A percentile compares a stretch with the other conserved stretches of the same genome.
These are phyloP conservation scores for Capitella teleta DNA, from an alignment of 1,140 invertebrate species.

Conservation along the genomic window DNA sequence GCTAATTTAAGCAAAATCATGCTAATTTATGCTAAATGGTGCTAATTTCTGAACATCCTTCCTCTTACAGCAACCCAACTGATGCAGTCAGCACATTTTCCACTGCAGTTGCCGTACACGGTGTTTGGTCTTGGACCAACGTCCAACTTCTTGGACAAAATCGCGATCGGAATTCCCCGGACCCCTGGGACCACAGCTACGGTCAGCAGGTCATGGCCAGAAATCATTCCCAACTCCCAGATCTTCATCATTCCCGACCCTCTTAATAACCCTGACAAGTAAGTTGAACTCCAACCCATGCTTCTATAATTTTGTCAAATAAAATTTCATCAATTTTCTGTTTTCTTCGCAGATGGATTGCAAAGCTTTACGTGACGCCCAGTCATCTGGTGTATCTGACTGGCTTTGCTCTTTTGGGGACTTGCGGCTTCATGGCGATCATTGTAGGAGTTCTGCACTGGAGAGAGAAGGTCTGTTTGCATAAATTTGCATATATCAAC, in stretches of 20 bases:
- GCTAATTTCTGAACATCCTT: background rate
- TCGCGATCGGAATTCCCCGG: conserved; percentile 72
- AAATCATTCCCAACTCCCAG: conserved; percentile 95
- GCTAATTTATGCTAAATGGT: conserved; percentile 5
- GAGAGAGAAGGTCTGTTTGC: conserved; percentile 61
- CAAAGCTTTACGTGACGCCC: conserved; percentile 89
- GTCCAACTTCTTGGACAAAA: conserved; percentile 89
- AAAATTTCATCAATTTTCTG: background rate
- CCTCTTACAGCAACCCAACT: conserved; percentile 55
- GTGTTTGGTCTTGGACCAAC: conserved; percentile 91
- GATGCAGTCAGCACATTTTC: conserved; percentile 81
- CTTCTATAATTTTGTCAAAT: background rate
- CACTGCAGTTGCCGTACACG: conserved; percentile 83
- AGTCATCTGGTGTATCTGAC: conserved; percentile 86
- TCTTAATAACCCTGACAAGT: conserved; percentile 55
- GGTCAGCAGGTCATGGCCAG: conserved; percentile 66
- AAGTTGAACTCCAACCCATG: conserved; percentile 4
- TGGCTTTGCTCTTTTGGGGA: conserved; percentile 73
- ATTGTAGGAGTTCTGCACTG: conserved; percentile 82
- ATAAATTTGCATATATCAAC: background rate
- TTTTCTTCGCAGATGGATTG: conserved; percentile 61
- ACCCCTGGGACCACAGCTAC: too few relatives aligned
- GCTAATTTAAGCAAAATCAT: too few relatives aligned
- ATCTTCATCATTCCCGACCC: conserved; percentile 89
- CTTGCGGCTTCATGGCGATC: conserved; percentile 70